phyloP scores from a whole-genome alignment of 2,797 vertebrate species.

The Eutrigla gurnardus region DNA sequence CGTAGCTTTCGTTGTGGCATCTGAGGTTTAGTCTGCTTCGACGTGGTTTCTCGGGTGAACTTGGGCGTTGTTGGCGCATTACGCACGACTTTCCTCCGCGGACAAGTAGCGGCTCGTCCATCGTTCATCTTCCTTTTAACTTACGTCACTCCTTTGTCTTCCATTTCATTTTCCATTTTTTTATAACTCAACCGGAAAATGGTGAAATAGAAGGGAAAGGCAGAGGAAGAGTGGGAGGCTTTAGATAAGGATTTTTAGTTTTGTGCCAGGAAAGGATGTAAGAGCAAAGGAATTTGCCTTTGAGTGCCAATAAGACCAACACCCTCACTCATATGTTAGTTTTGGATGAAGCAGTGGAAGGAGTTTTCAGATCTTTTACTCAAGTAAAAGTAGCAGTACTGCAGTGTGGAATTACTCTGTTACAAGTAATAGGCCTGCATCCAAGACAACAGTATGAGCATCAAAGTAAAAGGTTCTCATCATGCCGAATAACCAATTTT shows the following conservation, averaged over 20 bases:
- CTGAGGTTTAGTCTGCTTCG: neutral
- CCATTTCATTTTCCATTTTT: fast-evolving
- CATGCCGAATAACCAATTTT: too few relatives aligned
- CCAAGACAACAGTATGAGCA: neutral
- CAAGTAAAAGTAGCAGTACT: neutral
- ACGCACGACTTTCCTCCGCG: neutral
- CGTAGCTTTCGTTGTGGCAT: neutral
- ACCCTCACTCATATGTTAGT: conserved; percentile 39
- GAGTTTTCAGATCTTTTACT: neutral
- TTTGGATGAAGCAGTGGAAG: conserved; percentile 7
- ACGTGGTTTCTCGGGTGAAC: neutral
- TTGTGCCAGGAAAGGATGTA: conserved; percentile 36
- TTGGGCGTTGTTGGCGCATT: conserved; percentile 7
- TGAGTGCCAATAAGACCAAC: conserved; percentile 62
- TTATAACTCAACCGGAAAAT: neutral
- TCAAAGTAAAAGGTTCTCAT: neutral
- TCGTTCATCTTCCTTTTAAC: too few relatives aligned
- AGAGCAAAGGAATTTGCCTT: conserved; percentile 59
- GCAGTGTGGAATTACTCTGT: neutral
- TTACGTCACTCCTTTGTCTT: neutral
- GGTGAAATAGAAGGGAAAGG: neutral
- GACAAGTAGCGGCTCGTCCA: conserved; percentile 1
- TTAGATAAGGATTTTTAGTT: conserved; percentile 31
- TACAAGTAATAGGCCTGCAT: neutral
- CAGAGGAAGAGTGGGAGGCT: neutral